A percentile compares a stretch with the other conserved stretches of the same genome.
phyloP scores from a whole-genome alignment of 2,797 vertebrate species.

The Morelia viridis region DNA sequence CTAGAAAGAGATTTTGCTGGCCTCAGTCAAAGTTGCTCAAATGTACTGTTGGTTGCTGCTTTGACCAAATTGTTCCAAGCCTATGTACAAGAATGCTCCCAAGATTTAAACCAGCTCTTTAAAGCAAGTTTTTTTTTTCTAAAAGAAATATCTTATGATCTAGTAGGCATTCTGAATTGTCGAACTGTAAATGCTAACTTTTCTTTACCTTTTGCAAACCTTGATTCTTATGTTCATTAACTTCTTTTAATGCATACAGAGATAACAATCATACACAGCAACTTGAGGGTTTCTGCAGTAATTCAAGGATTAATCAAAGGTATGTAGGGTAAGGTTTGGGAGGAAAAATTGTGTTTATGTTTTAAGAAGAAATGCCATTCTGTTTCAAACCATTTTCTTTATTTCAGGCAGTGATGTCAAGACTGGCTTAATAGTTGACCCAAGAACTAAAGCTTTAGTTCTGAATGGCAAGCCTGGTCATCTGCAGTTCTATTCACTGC shows the following conservation, averaged over 20 bases:
- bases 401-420: constrained; percentile 76
- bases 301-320: constrained; percentile 95
- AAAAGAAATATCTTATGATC: no score
- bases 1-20: background rate
- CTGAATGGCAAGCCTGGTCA: constrained; percentile 96
- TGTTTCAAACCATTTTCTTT: constrained; percentile 20
- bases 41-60: no score
- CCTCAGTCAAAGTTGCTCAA: background rate
- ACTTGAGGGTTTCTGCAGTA: constrained; percentile 81
- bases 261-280: constrained; percentile 85
- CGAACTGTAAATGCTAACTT: background rate
- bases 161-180: background rate
- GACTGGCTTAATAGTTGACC: constrained; percentile 87
- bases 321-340: constrained; percentile 56
- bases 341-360: background rate
- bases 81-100: background rate
- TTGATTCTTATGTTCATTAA: background rate
- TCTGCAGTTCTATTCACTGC: constrained; percentile 93
- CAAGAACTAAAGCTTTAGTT: constrained; percentile 89
- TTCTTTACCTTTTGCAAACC: background rate
- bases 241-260: constrained; percentile 73
- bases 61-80: background rate
- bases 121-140: background rate
- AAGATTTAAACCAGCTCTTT: background rate
- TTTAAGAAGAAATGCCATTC: background rate